A percentile compares a stretch with the other conserved stretches of the same genome.
phyloP scores from a whole-genome alignment of 2,113 vertebrate genomes.

The Pelmatolapia mariae region DNA sequence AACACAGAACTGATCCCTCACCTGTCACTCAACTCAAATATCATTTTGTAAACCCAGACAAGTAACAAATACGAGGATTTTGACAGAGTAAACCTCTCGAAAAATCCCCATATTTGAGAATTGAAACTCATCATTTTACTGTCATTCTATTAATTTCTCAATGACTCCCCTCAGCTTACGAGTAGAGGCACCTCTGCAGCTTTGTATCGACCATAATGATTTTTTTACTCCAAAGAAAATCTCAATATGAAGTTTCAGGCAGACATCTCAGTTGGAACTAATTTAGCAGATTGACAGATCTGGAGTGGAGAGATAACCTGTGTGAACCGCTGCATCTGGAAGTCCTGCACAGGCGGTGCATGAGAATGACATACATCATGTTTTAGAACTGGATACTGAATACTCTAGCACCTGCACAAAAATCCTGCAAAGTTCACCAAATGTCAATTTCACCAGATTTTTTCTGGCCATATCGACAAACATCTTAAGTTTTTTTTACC shows the following conservation, averaged over 20 bases:
- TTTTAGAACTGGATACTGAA: rapidly evolving
- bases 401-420: background rate
- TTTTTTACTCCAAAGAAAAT: background rate
- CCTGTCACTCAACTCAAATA: background rate
- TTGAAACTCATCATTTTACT: background rate
- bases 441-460: background rate
- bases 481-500: rapidly evolving
- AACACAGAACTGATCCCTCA: background rate
- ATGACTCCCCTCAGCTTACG: rapidly evolving
- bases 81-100: rapidly evolving
- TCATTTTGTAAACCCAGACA: background rate
- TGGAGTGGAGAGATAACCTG: background rate
- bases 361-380: background rate
- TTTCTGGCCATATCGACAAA: background rate
- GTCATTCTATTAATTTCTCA: background rate
- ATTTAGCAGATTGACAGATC: background rate
- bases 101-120: background rate
- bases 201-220: rapidly evolving
- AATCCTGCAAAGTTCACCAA: background rate
- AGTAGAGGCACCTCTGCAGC: background rate
- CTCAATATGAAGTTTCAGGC: background rate
- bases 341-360: background rate
- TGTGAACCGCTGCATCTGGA: background rate
- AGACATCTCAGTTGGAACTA: background rate
- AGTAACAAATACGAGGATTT: background rate